Evolutionary conservation across 2,888 invertebrate species (phyloP).

Genomic region (Prenolepis imparis): DNA sequence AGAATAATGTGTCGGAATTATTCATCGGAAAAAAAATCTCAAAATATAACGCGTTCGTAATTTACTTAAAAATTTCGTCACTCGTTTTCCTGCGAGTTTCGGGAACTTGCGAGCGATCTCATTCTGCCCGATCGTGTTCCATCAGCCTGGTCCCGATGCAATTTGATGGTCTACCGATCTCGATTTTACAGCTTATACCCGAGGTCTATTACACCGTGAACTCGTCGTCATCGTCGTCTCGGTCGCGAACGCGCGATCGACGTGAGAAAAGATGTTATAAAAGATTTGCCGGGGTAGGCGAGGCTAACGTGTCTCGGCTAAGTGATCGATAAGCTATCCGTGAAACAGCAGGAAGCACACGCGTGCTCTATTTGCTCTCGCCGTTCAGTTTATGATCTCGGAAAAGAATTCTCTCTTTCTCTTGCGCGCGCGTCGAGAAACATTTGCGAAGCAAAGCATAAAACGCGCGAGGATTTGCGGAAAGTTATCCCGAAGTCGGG

Average conservation of each 20-base stretch:
- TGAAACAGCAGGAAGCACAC: slow-evolving; percentile 10
- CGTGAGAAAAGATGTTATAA: slow-evolving; percentile 21
- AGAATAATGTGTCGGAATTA: slow-evolving; percentile 26
- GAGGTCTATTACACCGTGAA: slow-evolving; percentile 33
- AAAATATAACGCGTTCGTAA: slow-evolving; percentile 1
- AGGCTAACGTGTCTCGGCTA: slow-evolving; percentile 9
- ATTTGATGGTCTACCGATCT: slow-evolving; percentile 57
- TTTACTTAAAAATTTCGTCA: slow-evolving; percentile 36
- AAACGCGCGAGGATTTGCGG: slow-evolving; percentile 34
- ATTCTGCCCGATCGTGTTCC: slow-evolving; percentile 27
- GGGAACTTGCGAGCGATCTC: slow-evolving; percentile 27
- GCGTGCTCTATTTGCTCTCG: slow-evolving; percentile 19
- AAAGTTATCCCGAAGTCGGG: slow-evolving; percentile 27
- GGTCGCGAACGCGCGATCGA: slow-evolving; percentile 6
- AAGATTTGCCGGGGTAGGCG: background rate
- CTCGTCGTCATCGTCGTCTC: slow-evolving; percentile 22
- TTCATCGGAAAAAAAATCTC: slow-evolving; percentile 9
- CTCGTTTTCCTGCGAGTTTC: slow-evolving; percentile 33
- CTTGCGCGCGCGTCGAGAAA: background rate
- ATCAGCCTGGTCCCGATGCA: slow-evolving; percentile 30
- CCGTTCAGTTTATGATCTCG: background rate
- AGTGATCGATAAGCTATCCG: slow-evolving; percentile 50
- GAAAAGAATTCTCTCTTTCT: background rate
- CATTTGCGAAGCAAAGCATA: slow-evolving; percentile 37
- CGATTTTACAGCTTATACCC: slow-evolving; percentile 35